Evolutionary conservation across 1,140 invertebrate genomes (phyloP).

Genomic region (Dendroctonus ponderosae): DNA sequence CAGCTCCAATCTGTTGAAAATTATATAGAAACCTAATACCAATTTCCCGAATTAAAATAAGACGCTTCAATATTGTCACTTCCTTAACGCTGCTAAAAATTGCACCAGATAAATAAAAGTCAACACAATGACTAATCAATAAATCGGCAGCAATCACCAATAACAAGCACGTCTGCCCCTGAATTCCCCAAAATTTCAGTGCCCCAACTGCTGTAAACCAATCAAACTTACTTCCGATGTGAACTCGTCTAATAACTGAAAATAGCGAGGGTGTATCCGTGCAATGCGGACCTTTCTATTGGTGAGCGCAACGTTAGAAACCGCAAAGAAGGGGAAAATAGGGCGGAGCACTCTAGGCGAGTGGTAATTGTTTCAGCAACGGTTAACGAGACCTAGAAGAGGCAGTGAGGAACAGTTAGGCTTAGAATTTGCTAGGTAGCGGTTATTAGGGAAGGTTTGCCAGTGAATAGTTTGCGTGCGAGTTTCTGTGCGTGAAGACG

Average conservation of each 20-base stretch:
- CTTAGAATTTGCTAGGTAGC: conserved; percentile 21
- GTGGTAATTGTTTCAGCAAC: conserved; percentile 19
- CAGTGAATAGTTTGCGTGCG: too few relatives aligned
- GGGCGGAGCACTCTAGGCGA: conserved; percentile 39
- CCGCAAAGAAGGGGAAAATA: conserved; percentile 26
- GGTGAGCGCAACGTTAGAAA: conserved; percentile 34
- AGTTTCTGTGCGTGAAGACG: too few relatives aligned
- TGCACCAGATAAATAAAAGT: too few relatives aligned
- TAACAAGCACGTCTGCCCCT: conserved; percentile 3
- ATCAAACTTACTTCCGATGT: conserved; percentile 23
- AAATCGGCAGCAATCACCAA: neutral
- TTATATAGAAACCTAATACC: too few relatives aligned
- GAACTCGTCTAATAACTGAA: conserved; percentile 29
- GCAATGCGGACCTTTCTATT: conserved; percentile 32
- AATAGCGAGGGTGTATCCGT: conserved; percentile 32
- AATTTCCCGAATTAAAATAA: too few relatives aligned
- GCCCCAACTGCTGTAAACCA: conserved; percentile 4
- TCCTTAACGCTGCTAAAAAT: too few relatives aligned
- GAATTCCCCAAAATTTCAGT: conserved; percentile 4
- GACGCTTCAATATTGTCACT: too few relatives aligned
- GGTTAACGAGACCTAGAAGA: conserved; percentile 1
- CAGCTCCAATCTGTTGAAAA: too few relatives aligned
- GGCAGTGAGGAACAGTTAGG: conserved; percentile 18
- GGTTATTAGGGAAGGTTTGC: conserved; percentile 1
- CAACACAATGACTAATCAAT: neutral